These are phyloP conservation scores for Synanthedon myopaeformis DNA, from an alignment of 2,888 invertebrate species.

Conservation along the genomic window DNA sequence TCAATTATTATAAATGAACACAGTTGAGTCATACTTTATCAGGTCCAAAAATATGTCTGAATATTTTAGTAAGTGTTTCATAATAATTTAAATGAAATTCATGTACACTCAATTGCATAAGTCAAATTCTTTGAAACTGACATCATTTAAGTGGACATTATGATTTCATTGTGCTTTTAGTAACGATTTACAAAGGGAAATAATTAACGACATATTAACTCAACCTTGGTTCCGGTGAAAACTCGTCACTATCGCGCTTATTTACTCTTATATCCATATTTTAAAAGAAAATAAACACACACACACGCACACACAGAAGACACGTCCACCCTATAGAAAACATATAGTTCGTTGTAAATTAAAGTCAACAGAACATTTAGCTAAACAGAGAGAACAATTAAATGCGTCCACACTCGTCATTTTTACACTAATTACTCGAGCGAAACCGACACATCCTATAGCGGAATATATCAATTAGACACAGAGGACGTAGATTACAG, in stretches of 20 bases:
- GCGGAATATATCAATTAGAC: slow-evolving; percentile 36
- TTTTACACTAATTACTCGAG: slow-evolving; percentile 1
- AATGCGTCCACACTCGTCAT: slow-evolving; percentile 2
- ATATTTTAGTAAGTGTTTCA: too few relatives aligned
- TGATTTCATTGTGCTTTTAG: too few relatives aligned
- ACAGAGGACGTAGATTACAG: slow-evolving; percentile 18
- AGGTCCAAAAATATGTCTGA: too few relatives aligned
- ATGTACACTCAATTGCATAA: too few relatives aligned
- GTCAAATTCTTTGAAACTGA: too few relatives aligned
- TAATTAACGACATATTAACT: not conserved
- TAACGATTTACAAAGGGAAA: too few relatives aligned
- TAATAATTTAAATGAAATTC: too few relatives aligned
- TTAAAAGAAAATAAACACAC: not conserved
- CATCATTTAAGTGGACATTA: too few relatives aligned
- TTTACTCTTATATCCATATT: not conserved
- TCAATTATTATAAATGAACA: too few relatives aligned
- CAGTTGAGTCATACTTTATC: too few relatives aligned
- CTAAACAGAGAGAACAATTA: slow-evolving; percentile 3
- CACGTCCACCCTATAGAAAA: not conserved
- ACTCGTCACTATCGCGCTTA: not conserved
- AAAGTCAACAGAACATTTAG: not conserved
- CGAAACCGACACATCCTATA: slow-evolving; percentile 14
- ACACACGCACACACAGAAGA: not conserved
- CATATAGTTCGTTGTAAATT: not conserved
- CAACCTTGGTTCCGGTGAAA: not conserved